These are phyloP conservation scores for Eupristina koningsbergeri DNA, from an alignment of 1,140 invertebrate species.

Conservation along the genomic window DNA sequence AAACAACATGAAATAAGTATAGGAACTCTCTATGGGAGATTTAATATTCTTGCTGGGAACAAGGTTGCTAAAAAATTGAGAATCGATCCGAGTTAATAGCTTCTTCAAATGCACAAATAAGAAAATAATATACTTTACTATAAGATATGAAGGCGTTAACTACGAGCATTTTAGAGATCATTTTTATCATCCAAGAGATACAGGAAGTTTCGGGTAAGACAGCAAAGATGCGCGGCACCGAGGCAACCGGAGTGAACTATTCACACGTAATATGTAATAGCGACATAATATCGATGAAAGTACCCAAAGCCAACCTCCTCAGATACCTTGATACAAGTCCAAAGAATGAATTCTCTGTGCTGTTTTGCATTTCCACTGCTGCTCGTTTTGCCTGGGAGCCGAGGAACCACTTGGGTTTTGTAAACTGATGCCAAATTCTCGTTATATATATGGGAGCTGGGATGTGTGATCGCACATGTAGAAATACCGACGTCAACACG, in stretches of 20 bases:
- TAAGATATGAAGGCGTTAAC: background rate
- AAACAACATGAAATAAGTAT: background rate
- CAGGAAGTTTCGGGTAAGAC: background rate
- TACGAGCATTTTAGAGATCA: conserved; percentile 38
- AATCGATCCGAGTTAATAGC: background rate
- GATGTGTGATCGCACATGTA: too few species aligned
- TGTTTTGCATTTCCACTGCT: background rate
- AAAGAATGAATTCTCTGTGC: too few species aligned
- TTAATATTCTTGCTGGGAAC: background rate
- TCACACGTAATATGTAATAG: conserved; percentile 56
- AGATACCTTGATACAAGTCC: too few species aligned
- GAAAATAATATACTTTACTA: background rate
- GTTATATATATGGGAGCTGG: too few species aligned
- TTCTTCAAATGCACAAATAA: background rate
- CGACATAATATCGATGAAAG: conserved; percentile 61
- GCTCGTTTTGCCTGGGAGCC: conserved; percentile 43
- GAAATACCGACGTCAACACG: too few species aligned
- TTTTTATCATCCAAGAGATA: background rate
- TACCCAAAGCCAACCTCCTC: conserved; percentile 53
- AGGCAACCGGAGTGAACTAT: conserved; percentile 47
- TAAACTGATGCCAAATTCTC: conserved; percentile 60
- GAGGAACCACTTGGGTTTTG: conserved; percentile 24
- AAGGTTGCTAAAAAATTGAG: background rate
- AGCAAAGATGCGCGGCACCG: background rate
- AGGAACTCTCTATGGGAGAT: background rate